Base-by-base conservation (phyloP, 2,797 vertebrate species). In the Adelosebastes latens region DNA sequence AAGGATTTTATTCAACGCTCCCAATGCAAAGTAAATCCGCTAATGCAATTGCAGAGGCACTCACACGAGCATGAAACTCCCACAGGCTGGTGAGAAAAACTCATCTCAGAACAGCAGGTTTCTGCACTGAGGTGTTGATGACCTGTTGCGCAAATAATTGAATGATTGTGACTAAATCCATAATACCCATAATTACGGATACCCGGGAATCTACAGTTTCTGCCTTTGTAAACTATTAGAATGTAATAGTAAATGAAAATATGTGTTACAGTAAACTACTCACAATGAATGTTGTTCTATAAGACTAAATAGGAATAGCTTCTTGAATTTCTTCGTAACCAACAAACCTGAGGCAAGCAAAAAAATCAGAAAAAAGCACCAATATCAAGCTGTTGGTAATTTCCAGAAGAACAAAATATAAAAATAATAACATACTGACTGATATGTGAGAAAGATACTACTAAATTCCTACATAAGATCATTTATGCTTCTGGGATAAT, bases 31-130 rank as follows among this genome's bases (percentile, higher is more conserved):
- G 66, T 68, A 83, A 85, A 87, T 87, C 61, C 10, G 0, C 74
- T 84, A 81, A 89, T 90, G 85, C 70, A 77, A 84, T 76, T 89
- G 71, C 67, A 80, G 66, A 72, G 70, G 64, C 80, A 88, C 89
- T 86, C n/a, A 6, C 29, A 61, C 72, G 55, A 67, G 9, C 34
- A 5, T 80, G 61, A 86, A 89, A 82, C 87, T 84, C 82, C 80
- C 84, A 89, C 77, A 69, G 81, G 58, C 72, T 61, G 64, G 63
- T 42, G 6, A 75, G 69, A 55, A 84, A n/a, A 46, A 63, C 46
- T 61, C 27, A 74, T 75, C 80, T 70, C 58, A 34, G 66, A 83
- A 76, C 77, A 83, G 67, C 75, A 64, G 69, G 27, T 84, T 89
- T 82, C 71, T 61, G 39, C 20, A 67, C 69, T 20, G 63, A 81